Conservation (phyloP, 2,888 invertebrate genomes). For the Miltochrista miniata region DNA sequence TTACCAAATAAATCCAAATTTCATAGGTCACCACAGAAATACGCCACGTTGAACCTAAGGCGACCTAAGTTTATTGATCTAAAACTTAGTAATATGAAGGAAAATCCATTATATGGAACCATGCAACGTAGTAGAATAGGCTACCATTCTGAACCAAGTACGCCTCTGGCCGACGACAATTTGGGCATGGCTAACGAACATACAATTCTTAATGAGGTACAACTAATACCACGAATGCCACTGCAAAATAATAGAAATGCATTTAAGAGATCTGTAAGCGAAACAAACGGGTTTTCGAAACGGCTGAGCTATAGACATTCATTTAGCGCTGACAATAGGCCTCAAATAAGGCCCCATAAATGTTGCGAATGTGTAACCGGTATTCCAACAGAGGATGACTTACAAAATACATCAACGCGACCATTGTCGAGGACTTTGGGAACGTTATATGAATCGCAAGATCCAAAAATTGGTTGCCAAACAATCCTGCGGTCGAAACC, state of each 20-base stretch:
- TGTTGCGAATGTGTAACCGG: slow-evolving; percentile 81
- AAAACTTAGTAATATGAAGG: slow-evolving; percentile 56
- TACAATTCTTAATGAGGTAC: slow-evolving; percentile 68
- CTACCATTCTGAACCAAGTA: slow-evolving; percentile 79
- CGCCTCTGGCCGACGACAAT: slow-evolving; percentile 67
- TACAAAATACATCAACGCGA: slow-evolving; percentile 56
- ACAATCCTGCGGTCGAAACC: slow-evolving; percentile 87
- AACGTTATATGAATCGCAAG: slow-evolving; percentile 80
- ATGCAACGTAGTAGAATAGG: slow-evolving; percentile 74
- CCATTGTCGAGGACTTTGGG: slow-evolving; percentile 70
- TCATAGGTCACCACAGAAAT: slow-evolving; percentile 78
- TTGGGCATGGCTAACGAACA: slow-evolving; percentile 59
- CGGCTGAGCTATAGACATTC: slow-evolving; percentile 78
- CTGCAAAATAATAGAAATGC: slow-evolving; percentile 73
- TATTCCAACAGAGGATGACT: slow-evolving; percentile 65
- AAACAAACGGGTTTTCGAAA: slow-evolving; percentile 76
- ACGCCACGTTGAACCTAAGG: slow-evolving; percentile 74
- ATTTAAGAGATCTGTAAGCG: slow-evolving; percentile 76
- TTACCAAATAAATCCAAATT: slow-evolving; percentile 77
- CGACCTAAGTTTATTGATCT: slow-evolving; percentile 78
- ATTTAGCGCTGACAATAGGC: slow-evolving; percentile 73
- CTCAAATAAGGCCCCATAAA: slow-evolving; percentile 72
- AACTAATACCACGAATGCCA: slow-evolving; percentile 75
- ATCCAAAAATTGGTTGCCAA: slow-evolving; percentile 87
- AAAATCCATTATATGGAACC: slow-evolving; percentile 68